Evolutionary conservation across 2,797 vertebrate genomes (phyloP).

Genomic region (Lepilemur ruficaudatus): DNA sequence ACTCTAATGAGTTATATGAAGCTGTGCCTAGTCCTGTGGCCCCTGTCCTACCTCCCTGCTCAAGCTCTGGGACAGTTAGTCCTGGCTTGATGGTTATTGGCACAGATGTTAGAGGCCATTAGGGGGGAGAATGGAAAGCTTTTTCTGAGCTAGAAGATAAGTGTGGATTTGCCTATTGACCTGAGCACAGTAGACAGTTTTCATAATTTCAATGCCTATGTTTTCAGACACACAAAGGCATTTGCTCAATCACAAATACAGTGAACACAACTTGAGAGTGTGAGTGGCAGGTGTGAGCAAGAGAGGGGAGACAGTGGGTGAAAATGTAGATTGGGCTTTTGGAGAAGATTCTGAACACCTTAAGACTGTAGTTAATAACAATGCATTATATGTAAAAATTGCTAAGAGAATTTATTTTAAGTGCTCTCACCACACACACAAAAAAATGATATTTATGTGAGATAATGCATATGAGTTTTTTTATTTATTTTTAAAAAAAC

Average conservation of each 20-base stretch:
- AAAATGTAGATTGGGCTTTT: not conserved
- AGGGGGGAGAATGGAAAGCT: not conserved
- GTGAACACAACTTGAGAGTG: not conserved
- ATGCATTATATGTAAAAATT: not conserved
- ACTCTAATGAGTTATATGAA: not conserved
- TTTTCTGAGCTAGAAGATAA: constrained; percentile 40
- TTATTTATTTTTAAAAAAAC: not conserved
- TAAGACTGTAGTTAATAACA: not conserved
- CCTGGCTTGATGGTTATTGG: not conserved
- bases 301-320: not conserved
- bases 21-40: rapidly evolving
- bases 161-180: constrained; percentile 51
- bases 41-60: not conserved
- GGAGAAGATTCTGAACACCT: not conserved
- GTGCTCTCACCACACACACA: not conserved
- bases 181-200: not conserved
- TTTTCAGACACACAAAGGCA: constrained; percentile 21
- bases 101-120: constrained; percentile 30
- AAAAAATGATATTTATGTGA: not conserved
- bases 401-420: not conserved
- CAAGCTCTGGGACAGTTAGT: not conserved
- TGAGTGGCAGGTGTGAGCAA: not conserved
- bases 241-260: not conserved
- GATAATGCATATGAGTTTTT: not conserved
- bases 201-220: not conserved